Evolutionary conservation across 2,113 vertebrate species (phyloP), one percentile per base, ranked within the genome.

Genomic region (Elanoides forficatus): DNA sequence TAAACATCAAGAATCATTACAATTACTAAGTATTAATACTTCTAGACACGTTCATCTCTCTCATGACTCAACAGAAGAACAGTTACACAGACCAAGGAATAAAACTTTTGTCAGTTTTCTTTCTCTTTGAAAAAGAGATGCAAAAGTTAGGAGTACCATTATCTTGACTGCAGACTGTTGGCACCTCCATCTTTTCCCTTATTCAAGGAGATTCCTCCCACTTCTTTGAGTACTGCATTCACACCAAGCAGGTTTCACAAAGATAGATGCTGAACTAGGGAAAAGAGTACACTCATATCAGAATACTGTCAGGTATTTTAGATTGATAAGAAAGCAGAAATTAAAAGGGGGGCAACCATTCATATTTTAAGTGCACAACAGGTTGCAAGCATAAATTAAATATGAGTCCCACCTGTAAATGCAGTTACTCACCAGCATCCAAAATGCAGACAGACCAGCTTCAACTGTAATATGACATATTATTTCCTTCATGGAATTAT

Each of bases 181-280:
- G 60, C 72, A 95, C 86, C 19, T 97, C 97, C 97, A 97, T 95
- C 89, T 76, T 85, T 53, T 96, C 93, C 58, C 93, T 94, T 86
- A 93, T 66, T 84, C 93, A 97, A 16, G 92, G 70, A 36, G 70
- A 91, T 52, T 96, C 96, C 58, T 47, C 55, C 59, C 75, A 79
- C 96, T 95, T 93, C 96, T 95, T 93, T 55, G 81, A 92, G 63
- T 78, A 90, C 53, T 62, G 90, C 98, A 98, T 98, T 72, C 90
- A 94, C 59, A 3, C n/a, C 65, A 62, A 6, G 25, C 7, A 8
- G 27, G 55, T 59, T 90, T 95, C 96, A 93, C 50, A 76, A 58
- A 80, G 68, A 25, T 0, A 62, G 81, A 67, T 38, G 89, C 32
- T 78, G 52, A 87, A 32, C 94, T 96, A 72, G 36, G 59, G 91